Conservation (phyloP, 2,113 vertebrate species). For the Hepsetus odoe region DNA sequence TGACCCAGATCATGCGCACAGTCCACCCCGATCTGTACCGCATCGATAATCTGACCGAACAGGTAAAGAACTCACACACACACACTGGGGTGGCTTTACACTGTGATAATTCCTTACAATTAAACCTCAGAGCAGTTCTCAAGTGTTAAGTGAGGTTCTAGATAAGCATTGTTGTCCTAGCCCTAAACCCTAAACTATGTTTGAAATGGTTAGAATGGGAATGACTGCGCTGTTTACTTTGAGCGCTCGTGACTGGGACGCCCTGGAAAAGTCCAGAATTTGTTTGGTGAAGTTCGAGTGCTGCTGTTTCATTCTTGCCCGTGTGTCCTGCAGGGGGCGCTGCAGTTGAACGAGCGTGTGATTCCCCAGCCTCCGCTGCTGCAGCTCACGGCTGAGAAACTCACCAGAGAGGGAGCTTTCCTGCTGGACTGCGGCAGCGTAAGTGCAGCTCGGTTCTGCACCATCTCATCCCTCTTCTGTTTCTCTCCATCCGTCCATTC, state of each 20-base stretch:
- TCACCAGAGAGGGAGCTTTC: slow-evolving; percentile 91
- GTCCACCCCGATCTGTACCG: slow-evolving; percentile 93
- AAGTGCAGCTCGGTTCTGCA: slow-evolving; percentile 60
- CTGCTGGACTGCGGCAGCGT: slow-evolving; percentile 95
- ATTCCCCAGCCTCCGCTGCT: slow-evolving; percentile 92
- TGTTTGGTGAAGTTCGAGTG: background rate
- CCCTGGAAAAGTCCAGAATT: too few species aligned
- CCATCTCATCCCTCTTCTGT: background rate
- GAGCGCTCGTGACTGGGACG: too few species aligned
- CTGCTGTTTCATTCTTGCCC: background rate
- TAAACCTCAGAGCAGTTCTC: too few species aligned
- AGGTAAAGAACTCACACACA: slow-evolving; percentile 73
- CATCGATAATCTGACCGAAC: slow-evolving; percentile 90
- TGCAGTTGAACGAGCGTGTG: slow-evolving; percentile 86
- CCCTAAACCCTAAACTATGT: too few species aligned
- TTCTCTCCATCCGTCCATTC: background rate
- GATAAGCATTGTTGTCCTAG: too few species aligned
- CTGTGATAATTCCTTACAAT: too few species aligned
- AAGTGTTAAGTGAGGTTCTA: too few species aligned
- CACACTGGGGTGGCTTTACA: too few species aligned
- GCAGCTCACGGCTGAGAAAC: slow-evolving; percentile 87
- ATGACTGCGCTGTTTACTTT: too few species aligned
- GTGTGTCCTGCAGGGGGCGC: slow-evolving; percentile 79
- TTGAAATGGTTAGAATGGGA: too few species aligned
- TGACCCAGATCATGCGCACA: slow-evolving; percentile 89